Evolutionary conservation across 2,888 invertebrate species (phyloP), one percentile per base, ranked within the genome.

Genomic region (Cephonodes hylas): DNA sequence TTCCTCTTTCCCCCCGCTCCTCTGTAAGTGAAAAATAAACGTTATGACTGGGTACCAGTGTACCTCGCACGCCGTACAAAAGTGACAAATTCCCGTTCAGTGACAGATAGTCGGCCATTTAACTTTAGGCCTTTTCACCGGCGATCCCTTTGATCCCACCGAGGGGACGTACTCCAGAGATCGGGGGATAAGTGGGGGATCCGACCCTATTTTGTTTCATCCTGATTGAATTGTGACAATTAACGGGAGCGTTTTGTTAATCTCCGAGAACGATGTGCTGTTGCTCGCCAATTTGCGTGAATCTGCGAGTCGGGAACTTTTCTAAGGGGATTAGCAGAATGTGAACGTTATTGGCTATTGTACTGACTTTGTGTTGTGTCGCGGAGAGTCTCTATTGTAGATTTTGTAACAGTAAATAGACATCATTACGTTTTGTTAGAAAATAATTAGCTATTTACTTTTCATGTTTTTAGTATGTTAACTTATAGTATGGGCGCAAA

Each of bases 31-130:
- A 53, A 53, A 53, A 53, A 7, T 48, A 20, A 53, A 53, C 18
- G 53, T 4, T n/a, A 15, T 10, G 10, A 53, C 10, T 58, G n/a
- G n/a, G n/a, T n/a, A 20, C 20, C 10, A 15, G 7, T 31, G 53
- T 53, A 27, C 27, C 31, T 53, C 8, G 18, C n/a, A 46, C 6
- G 4, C 34, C 22, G 38, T 15, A 42, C 58, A 42, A 58, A 58
- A 58, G 38, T 58, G 58, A 23, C 34, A 58, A 58, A 60, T 57
- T 38, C 46, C 25, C 38, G 45, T 38, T 61, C 45, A 22, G 15
- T 45, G 57, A 58, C 58, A 58, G 61, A 61, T 61, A 60, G 60
- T 48, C 38, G 18, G 38, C 42, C 48, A 13, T 53, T 60, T 56
- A 60, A 56, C 53, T 60, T 25, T 42, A 42, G 25, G 42, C 60